A percentile compares a stretch with the other conserved stretches of the same genome.
Conservation (phyloP, 1,140 invertebrate species). For the Drosophila erecta region DNA sequence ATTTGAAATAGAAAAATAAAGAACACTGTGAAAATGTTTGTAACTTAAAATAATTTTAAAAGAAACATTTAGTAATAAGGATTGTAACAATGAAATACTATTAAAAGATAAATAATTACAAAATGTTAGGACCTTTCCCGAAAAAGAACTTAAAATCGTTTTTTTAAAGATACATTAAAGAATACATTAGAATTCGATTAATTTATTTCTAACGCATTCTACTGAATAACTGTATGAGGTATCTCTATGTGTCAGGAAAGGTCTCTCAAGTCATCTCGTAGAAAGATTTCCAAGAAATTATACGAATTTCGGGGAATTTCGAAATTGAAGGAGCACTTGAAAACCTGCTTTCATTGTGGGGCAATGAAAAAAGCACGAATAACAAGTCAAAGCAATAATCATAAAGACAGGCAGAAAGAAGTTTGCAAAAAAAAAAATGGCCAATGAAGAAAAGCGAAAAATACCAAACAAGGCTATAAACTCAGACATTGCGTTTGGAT, state of each 20-base stretch:
- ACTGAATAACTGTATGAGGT: too few species aligned
- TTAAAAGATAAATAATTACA: too few species aligned
- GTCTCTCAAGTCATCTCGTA: too few species aligned
- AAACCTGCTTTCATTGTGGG: slow-evolving; percentile 45
- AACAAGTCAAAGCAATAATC: slow-evolving; percentile 63
- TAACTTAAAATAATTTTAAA: slow-evolving; percentile 11
- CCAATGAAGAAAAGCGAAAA: slow-evolving; percentile 20
- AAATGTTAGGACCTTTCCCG: too few species aligned
- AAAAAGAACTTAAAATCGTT: too few species aligned
- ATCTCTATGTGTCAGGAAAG: too few species aligned
- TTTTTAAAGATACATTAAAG: too few species aligned
- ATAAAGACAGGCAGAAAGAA: slow-evolving; percentile 53
- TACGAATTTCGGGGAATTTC: slow-evolving; percentile 29
- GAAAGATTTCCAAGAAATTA: slow-evolving; percentile 1
- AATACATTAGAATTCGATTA: too few species aligned
- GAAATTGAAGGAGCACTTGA: slow-evolving; percentile 28
- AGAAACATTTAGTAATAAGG: background rate
- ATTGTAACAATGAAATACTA: too few species aligned
- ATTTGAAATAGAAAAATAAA: slow-evolving; percentile 21
- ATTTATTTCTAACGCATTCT: too few species aligned
- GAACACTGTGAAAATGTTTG: slow-evolving; percentile 3
- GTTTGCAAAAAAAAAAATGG: slow-evolving; percentile 17
- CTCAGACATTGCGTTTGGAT: slow-evolving; percentile 45
- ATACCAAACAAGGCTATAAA: slow-evolving; percentile 48
- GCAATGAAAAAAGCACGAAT: slow-evolving; percentile 13